Percentiles rank a stretch among this genome's conserved stretches.
Evolutionary conservation across 1,140 invertebrate genomes (phyloP).

Genomic region (Drosophila orena): DNA sequence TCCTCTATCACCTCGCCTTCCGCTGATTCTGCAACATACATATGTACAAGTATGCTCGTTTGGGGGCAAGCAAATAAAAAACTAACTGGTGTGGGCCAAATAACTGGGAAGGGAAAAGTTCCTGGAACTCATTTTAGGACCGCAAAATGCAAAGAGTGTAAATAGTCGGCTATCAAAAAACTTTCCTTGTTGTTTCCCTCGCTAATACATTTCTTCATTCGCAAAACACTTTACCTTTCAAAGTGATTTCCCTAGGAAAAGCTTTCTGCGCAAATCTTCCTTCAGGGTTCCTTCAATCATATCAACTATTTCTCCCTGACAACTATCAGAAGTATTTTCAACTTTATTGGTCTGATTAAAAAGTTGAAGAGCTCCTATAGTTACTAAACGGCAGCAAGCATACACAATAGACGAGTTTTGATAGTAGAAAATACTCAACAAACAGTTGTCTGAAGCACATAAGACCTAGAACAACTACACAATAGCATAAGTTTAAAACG

Average conservation of each 20-base stretch:
- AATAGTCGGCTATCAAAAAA: neutral
- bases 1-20: slow-evolving; percentile 25
- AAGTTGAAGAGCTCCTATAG: neutral
- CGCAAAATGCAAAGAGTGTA: neutral
- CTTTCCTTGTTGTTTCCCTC: neutral
- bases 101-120: slow-evolving; percentile 10
- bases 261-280: no score
- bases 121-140: neutral
- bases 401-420: slow-evolving; percentile 7
- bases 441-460: slow-evolving; percentile 12
- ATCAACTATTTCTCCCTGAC: neutral
- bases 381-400: neutral
- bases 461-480: slow-evolving; percentile 2
- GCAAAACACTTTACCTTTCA: neutral
- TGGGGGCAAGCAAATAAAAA: neutral
- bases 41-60: slow-evolving; percentile 35
- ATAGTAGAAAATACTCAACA: slow-evolving; percentile 33
- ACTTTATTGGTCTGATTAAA: neutral
- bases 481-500: slow-evolving; percentile 21
- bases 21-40: slow-evolving; percentile 34
- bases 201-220: neutral
- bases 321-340: neutral
- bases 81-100: neutral
- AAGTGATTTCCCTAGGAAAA: neutral
- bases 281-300: no score